Evolutionary conservation across 1,140 invertebrate genomes (phyloP), one percentile per base, ranked within the genome.

Genomic region (Phenacoccus solenopsis): DNA sequence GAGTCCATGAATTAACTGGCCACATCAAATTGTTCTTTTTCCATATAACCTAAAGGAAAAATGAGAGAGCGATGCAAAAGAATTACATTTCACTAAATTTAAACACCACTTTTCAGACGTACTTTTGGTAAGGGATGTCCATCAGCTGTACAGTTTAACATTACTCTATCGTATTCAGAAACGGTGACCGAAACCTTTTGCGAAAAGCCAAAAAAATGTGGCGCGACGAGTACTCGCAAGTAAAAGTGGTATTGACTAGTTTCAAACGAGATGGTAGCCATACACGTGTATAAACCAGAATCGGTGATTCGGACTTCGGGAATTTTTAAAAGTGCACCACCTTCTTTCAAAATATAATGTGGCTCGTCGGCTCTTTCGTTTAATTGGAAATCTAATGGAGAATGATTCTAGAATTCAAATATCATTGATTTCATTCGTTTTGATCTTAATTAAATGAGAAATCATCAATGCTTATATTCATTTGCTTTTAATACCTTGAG

Each of bases 231-330:
- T 16, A 64, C 59, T 9, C 25, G 10, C 5, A 64, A 20, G 10
- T 24, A 25, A 20, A 64, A 64, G 25, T 64, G 21, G 56, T 70
- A 30, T 59, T 35, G 25, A 7, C 25, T 61, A 25, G 30, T 67
- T n/a, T 72, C 72, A 35, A 32, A 69, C 35, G 61, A 68, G 30
- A 72, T 73, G 67, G 68, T 69, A 13, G 73, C 72, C 13, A 72
- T 69, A 69, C 74, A 75, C 9, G 67, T 72, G 49, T 75, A 75
- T 24, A 64, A 71, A 13, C 74, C 74, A 27, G 70, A 67, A 71
- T 75, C 74, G 30, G 28, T 16, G 25, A n/a, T 10, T 3, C 27
- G 22, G 9, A 71, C 70, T 13, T 32, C 27, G 20, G 22, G 22
- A 21, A 49, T 69, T 69, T 27, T 28, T 56, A 28, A 27, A 22